Conservation (phyloP, 2,113 vertebrate genomes). For the Cettia cetti region DNA sequence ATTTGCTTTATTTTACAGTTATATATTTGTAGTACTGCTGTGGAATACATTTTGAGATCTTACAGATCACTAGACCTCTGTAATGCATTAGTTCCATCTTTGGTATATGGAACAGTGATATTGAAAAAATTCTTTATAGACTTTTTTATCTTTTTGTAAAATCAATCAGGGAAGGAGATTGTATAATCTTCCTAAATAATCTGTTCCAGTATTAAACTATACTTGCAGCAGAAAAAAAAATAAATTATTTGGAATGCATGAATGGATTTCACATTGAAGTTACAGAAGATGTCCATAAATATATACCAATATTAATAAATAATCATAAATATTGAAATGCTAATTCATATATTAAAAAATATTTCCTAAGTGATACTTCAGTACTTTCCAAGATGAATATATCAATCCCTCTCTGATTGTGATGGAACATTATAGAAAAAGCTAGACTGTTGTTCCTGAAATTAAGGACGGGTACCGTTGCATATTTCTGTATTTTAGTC, state of each 20-base stretch:
- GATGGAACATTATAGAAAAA: background rate
- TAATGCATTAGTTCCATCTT: background rate
- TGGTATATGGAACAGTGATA: background rate
- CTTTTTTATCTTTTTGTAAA: background rate
- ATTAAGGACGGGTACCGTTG: background rate
- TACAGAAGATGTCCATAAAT: background rate
- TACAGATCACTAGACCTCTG: background rate
- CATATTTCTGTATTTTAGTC: background rate
- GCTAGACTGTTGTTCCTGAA: background rate
- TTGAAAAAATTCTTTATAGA: background rate
- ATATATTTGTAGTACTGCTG: background rate
- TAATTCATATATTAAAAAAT: background rate
- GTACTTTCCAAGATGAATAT: background rate
- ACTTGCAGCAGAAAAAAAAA: background rate
- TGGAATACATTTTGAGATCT: background rate
- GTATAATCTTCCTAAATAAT: background rate
- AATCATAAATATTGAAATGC: background rate
- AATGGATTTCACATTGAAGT: background rate
- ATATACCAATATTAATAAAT: background rate
- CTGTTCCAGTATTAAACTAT: background rate
- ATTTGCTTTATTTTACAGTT: background rate
- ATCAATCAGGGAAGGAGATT: background rate
- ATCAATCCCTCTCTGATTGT: background rate
- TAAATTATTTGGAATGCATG: background rate
- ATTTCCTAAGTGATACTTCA: background rate